A percentile compares a stretch with the other conserved stretches of the same genome.
These are phyloP conservation scores for Bubo scandiacus DNA, from an alignment of 2,113 vertebrate species.

Conservation along the genomic window DNA sequence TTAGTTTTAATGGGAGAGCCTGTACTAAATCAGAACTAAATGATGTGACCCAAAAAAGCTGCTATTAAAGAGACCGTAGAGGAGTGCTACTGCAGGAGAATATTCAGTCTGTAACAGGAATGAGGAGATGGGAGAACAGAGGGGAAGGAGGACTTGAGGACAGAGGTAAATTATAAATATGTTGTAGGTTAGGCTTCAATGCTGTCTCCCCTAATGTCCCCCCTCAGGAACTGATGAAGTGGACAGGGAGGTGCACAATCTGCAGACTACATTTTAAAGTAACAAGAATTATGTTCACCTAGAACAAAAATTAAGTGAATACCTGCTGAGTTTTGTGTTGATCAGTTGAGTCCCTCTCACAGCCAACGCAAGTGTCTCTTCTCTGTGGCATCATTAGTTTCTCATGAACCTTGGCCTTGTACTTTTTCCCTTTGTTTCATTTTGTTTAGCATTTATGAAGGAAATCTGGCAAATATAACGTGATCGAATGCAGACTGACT, in stretches of 20 bases:
- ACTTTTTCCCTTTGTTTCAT: background rate
- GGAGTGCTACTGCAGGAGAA: background rate
- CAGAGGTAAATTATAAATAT: background rate
- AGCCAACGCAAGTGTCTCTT: background rate
- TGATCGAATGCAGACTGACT: background rate
- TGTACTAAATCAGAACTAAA: background rate
- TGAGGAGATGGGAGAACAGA: background rate
- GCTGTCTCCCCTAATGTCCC: rapidly evolving
- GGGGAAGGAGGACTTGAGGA: background rate
- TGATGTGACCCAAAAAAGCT: background rate
- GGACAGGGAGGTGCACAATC: background rate
- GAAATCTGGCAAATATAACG: background rate
- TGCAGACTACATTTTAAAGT: rapidly evolving
- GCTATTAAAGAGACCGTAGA: background rate
- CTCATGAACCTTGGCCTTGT: background rate
- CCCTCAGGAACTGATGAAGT: background rate
- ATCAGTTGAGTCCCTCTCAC: rapidly evolving
- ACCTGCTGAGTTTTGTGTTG: too few relatives aligned
- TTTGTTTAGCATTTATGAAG: background rate
- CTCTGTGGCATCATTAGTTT: background rate
- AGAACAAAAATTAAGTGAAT: background rate
- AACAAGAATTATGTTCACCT: background rate
- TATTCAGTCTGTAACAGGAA: background rate
- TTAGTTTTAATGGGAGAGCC: background rate
- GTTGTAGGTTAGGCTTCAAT: background rate